Evolutionary conservation across 2,113 vertebrate genomes (phyloP).

Genomic region (Aspidoscelis tigris): DNA sequence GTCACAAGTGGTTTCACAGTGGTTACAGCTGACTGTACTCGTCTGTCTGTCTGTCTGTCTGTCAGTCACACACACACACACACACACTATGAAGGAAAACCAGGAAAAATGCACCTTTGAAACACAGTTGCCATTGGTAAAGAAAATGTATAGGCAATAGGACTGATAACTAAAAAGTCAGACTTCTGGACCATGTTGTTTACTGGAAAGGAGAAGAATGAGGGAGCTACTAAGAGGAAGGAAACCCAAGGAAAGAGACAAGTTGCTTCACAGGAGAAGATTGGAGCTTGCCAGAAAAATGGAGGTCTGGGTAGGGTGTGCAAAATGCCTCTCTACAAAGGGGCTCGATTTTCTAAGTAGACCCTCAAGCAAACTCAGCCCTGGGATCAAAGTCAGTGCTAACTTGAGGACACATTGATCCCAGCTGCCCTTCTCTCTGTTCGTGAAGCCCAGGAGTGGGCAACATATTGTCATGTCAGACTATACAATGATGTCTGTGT

Average conservation of each 20-base stretch:
- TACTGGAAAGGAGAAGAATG: too few species aligned
- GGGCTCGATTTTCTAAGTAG: not conserved
- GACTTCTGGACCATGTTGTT: not conserved
- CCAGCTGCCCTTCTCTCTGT: too few species aligned
- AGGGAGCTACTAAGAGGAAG: too few species aligned
- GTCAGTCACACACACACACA: not conserved
- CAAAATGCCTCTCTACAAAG: not conserved
- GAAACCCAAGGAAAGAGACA: too few species aligned
- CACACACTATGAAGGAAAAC: not conserved
- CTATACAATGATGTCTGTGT: not conserved
- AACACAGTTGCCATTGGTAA: too few species aligned
- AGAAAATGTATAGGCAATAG: not conserved
- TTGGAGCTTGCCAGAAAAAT: not conserved
- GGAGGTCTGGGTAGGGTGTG: not conserved
- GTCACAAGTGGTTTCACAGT: slow-evolving; percentile 49
- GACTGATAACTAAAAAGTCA: not conserved
- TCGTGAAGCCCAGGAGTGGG: too few species aligned
- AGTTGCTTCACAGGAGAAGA: not conserved
- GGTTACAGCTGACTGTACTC: not conserved
- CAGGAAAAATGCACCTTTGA: not conserved
- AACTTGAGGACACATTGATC: too few species aligned
- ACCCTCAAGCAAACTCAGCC: not conserved
- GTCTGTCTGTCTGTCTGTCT: too few species aligned
- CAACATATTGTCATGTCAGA: not conserved
- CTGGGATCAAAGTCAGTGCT: too few species aligned